These are phyloP conservation scores for Heliconius erato DNA, from an alignment of 2,888 invertebrate genomes.

Conservation along the genomic window DNA sequence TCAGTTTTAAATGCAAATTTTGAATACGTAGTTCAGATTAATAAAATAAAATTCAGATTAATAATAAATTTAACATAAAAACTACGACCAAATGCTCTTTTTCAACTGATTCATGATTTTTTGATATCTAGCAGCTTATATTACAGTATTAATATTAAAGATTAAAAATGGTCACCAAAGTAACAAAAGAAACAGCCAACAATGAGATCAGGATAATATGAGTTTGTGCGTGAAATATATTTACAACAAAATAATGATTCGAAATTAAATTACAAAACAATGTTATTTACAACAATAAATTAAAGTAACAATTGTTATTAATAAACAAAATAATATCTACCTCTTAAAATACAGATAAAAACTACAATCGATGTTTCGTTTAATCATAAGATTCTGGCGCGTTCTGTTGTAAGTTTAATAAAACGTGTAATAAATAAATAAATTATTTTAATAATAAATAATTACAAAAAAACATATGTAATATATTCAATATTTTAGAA, in stretches of 20 bases:
- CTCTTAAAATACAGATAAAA: slow-evolving; percentile 43
- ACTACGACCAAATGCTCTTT: not conserved
- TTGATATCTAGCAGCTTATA: not conserved
- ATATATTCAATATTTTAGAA: not conserved
- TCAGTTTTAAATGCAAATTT: too few relatives aligned
- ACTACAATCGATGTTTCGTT: slow-evolving; percentile 64
- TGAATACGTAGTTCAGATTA: too few relatives aligned
- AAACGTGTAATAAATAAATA: slow-evolving; percentile 29
- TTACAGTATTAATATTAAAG: not conserved
- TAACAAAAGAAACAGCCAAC: not conserved
- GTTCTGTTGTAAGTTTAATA: slow-evolving; percentile 3
- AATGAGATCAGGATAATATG: not conserved
- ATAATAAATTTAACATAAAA: too few relatives aligned
- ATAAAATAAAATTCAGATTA: too few relatives aligned
- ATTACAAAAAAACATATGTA: not conserved
- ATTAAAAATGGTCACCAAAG: not conserved
- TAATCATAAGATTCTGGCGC: slow-evolving; percentile 70
- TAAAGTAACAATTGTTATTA: not conserved
- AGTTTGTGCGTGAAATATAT: slow-evolving; percentile 39
- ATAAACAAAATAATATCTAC: slow-evolving; percentile 15
- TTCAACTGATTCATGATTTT: not conserved
- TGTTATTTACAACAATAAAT: slow-evolving; percentile 19
- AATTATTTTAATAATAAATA: slow-evolving; percentile 11
- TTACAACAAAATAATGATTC: slow-evolving; percentile 33
- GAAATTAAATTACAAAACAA: slow-evolving; percentile 2